Evolutionary conservation across 1,140 invertebrate species (phyloP).

Genomic region (Ceratitis capitata): DNA sequence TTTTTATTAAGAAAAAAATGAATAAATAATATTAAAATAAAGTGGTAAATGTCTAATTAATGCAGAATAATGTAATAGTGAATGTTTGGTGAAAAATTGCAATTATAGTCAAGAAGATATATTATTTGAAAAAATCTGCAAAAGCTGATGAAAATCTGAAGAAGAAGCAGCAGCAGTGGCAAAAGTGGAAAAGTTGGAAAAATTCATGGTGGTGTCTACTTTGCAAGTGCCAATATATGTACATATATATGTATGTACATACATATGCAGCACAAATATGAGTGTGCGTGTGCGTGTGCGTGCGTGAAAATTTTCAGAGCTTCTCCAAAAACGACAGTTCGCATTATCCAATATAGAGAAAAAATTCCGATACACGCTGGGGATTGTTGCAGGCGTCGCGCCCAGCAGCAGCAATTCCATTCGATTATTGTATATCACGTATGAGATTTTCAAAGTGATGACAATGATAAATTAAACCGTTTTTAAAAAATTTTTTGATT

Average conservation of each 20-base stretch:
- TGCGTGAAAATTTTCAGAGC: constrained; percentile 27
- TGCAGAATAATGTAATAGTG: background rate
- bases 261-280: background rate
- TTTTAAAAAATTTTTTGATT: background rate
- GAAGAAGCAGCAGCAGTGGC: constrained; percentile 21
- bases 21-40: constrained; percentile 26
- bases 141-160: constrained; percentile 22
- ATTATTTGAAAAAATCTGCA: constrained; percentile 22
- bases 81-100: background rate
- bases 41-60: background rate
- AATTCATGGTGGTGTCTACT: constrained; percentile 23
- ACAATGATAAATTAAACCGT: background rate
- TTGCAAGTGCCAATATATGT: background rate
- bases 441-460: background rate
- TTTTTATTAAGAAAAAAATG: constrained; percentile 4
- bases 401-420: background rate
- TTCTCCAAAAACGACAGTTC: constrained; percentile 14
- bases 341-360: constrained; percentile 35
- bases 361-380: constrained; percentile 25
- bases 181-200: constrained; percentile 27
- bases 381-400: constrained; percentile 10
- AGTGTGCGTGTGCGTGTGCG: background rate
- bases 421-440: background rate
- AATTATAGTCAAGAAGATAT: background rate
- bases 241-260: background rate